Base-by-base conservation (phyloP, 2,797 vertebrate species). In the Lates japonicus region DNA sequence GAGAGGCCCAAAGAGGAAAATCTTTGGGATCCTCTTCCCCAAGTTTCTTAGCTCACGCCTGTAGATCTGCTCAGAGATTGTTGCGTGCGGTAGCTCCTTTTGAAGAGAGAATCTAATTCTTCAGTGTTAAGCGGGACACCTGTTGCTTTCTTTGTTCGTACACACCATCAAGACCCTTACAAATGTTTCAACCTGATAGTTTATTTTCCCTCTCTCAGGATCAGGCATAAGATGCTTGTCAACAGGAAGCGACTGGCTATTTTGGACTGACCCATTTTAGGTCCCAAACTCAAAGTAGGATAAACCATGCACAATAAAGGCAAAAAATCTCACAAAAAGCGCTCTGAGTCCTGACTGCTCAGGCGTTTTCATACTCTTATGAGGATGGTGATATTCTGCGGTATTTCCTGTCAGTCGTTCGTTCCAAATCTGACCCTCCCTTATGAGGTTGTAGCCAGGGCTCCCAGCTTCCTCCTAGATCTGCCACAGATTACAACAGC, bases 381-480 rank as follows among this genome's bases (percentile, higher is more conserved):
- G 68, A 83, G 84, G 78, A 92, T 80, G 75, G 70, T 74, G 76
- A 84, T 93, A 83, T 89, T 93, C 83, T 91, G 70, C 64, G 62
- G 90, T 93, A 87, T 95, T 94, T 95, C 93, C 93, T 94, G 91
- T 92, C 74, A 37, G 83, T 69, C 69, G 25, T 29, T 74, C 13
- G 11, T 84, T 92, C 88, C 83, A 73, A 82, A 86, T 90, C 74
- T 75, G 86, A 88, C 91, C 83, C 90, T 87, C 91, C 91, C 90
- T 86, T 92, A 58, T 87, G 89, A 90, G 90, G 89, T 89, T 90
- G 86, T 81, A 86, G 82, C 88, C 77, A 37, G 84, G 87, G 85
- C 87, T 87, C 85, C 68, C 71, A 59, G 86, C 79, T 89, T 92
- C 83, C 87, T 90, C 63, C n/a, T 57, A 79, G 90, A 89, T 90